Conservation (phyloP, 2,113 vertebrate species). For the Alces alces region DNA sequence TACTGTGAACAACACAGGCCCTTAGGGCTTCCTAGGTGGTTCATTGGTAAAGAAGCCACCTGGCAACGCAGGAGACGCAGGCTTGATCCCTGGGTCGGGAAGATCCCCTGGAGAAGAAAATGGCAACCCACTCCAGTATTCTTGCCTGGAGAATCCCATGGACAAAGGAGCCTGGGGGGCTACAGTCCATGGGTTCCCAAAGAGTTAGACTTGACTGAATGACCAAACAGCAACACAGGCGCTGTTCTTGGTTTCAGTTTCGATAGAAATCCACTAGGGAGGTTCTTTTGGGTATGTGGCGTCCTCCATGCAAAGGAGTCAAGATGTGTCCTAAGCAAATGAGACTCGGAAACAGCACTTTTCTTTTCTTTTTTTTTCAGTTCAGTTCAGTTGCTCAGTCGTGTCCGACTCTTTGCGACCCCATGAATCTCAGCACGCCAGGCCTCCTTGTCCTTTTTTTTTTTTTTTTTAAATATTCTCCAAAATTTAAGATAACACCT, state of each 20-base stretch:
- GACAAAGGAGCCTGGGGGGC: not conserved
- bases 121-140: not conserved
- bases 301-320: not conserved
- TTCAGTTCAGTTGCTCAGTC: too few species aligned
- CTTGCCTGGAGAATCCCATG: not conserved
- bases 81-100: not conserved
- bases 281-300: not conserved
- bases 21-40: not conserved
- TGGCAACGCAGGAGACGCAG: not conserved
- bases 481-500: slow-evolving; percentile 30
- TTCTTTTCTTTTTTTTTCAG: not conserved
- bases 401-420: too few species aligned
- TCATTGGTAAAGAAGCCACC: not conserved
- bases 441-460: not conserved
- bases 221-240: not conserved
- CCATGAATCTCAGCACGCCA: too few species aligned
- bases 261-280: not conserved
- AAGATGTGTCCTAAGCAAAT: not conserved
- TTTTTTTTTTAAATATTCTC: not conserved
- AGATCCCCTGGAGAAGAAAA: not conserved
- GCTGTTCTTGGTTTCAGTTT: not conserved
- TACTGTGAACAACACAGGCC: not conserved
- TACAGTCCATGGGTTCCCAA: not conserved
- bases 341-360: not conserved
- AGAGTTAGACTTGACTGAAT: not conserved